A percentile compares a stretch with the other conserved stretches of the same genome.
These are phyloP conservation scores for Mellilla xanthometata DNA, from an alignment of 2,888 invertebrate genomes.

Conservation along the genomic window DNA sequence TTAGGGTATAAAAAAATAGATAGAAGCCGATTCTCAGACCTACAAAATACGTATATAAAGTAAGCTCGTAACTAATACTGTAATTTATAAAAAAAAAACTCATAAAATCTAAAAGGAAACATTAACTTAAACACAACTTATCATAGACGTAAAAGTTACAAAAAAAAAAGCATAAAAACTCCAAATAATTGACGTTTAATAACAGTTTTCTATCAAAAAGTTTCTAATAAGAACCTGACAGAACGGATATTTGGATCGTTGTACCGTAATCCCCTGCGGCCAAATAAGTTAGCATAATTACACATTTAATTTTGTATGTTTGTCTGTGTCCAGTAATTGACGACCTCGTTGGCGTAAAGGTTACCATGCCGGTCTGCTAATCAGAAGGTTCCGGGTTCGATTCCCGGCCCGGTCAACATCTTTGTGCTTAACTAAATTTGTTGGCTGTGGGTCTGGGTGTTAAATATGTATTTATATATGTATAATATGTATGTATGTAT, in stretches of 20 bases:
- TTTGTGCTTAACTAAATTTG: too few relatives aligned
- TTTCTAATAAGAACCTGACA: conserved; percentile 68
- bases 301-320: conserved; percentile 39
- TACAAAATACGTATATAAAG: too few relatives aligned
- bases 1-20: too few relatives aligned
- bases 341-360: too few relatives aligned
- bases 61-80: too few relatives aligned
- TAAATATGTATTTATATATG: too few relatives aligned
- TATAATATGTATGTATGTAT: too few relatives aligned
- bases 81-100: too few relatives aligned
- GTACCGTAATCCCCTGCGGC: conserved; percentile 65
- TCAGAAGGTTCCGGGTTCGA: too few relatives aligned
- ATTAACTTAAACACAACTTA: conserved; percentile 19
- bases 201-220: conserved; percentile 71
- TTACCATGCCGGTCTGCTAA: too few relatives aligned
- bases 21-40: not conserved
- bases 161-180: conserved; percentile 21
- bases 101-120: conserved; percentile 9
- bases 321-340: conserved; percentile 34
- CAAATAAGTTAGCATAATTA: conserved; percentile 38
- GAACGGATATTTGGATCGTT: conserved; percentile 56
- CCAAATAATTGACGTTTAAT: conserved; percentile 48
- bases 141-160: conserved; percentile 2
- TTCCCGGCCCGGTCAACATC: too few relatives aligned
- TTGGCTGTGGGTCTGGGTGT: too few relatives aligned